Conservation (phyloP, 1,140 invertebrate genomes). For the Aphidius gifuensis region DNA sequence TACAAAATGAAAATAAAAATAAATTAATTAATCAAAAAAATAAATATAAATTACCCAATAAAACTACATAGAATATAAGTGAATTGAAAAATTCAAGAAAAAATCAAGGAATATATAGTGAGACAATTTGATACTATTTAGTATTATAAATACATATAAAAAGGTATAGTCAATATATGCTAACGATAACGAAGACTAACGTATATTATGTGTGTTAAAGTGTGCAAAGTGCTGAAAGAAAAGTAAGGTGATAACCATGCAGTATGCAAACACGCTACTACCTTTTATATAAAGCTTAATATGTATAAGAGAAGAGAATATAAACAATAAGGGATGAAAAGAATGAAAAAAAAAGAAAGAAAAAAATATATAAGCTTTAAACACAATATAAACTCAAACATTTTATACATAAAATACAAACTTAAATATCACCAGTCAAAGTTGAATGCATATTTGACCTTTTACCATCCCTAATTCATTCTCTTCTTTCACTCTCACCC, state of each 20-base stretch:
- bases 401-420: neutral
- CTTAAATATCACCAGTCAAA: neutral
- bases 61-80: neutral
- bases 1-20: too few relatives aligned
- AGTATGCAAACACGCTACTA: slow-evolving; percentile 12
- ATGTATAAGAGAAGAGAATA: slow-evolving; percentile 5
- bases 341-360: slow-evolving; percentile 7
- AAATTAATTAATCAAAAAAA: too few relatives aligned
- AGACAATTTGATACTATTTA: slow-evolving; percentile 8
- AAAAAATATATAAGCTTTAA: slow-evolving; percentile 1
- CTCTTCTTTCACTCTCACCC: too few relatives aligned
- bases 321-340: neutral
- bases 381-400: neutral
- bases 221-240: slow-evolving; percentile 9
- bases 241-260: slow-evolving; percentile 14
- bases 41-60: too few relatives aligned
- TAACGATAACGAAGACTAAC: slow-evolving; percentile 21
- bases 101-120: slow-evolving; percentile 4
- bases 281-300: neutral
- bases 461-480: too few relatives aligned
- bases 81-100: neutral
- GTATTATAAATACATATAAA: neutral
- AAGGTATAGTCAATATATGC: neutral
- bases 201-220: neutral
- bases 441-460: slow-evolving; percentile 1